Percentiles rank a stretch among this genome's conserved stretches.
phyloP scores from a whole-genome alignment of 2,113 vertebrate genomes.

The Gadus macrocephalus region DNA sequence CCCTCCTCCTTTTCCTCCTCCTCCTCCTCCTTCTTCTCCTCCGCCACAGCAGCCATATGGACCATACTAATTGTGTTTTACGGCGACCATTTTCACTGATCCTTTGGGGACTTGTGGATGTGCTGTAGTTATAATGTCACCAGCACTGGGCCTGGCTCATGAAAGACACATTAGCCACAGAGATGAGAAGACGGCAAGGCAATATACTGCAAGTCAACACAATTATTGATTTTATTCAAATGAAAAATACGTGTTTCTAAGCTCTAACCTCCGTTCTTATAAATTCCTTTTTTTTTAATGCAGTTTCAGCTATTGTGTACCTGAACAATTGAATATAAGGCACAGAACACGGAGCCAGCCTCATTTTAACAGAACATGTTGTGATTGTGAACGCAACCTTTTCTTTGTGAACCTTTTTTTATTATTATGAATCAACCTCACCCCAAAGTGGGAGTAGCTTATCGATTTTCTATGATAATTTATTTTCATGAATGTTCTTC shows the following conservation, averaged over 20 bases:
- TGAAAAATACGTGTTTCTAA: constrained; percentile 44
- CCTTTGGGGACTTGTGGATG: constrained; percentile 68
- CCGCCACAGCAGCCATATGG: constrained; percentile 62
- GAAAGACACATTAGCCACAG: constrained; percentile 73
- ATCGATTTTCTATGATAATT: constrained; percentile 8
- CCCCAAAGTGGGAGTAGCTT: constrained; percentile 15
- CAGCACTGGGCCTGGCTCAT: constrained; percentile 65
- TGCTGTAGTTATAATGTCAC: constrained; percentile 68
- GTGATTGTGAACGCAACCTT: background rate
- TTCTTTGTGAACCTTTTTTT: constrained; percentile 7
- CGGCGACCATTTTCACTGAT: constrained; percentile 65
- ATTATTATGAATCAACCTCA: constrained; percentile 17
- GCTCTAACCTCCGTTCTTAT: constrained; percentile 39
- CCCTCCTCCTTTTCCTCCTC: constrained; percentile 52
- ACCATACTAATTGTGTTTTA: constrained; percentile 71
- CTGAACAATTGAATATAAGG: constrained; percentile 20
- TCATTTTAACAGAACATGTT: background rate
- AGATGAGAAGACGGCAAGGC: constrained; percentile 61
- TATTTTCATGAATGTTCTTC: background rate
- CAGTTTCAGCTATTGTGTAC: constrained; percentile 15
- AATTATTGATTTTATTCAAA: constrained; percentile 73
- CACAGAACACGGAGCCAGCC: constrained; percentile 3
- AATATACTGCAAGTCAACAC: constrained; percentile 70
- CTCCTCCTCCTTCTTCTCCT: constrained; percentile 54
- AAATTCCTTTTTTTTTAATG: constrained; percentile 5